A percentile compares a stretch with the other conserved stretches of the same genome.
Evolutionary conservation across 2,113 vertebrate species (phyloP).

Genomic region (Paracanthobrama guichenoti): DNA sequence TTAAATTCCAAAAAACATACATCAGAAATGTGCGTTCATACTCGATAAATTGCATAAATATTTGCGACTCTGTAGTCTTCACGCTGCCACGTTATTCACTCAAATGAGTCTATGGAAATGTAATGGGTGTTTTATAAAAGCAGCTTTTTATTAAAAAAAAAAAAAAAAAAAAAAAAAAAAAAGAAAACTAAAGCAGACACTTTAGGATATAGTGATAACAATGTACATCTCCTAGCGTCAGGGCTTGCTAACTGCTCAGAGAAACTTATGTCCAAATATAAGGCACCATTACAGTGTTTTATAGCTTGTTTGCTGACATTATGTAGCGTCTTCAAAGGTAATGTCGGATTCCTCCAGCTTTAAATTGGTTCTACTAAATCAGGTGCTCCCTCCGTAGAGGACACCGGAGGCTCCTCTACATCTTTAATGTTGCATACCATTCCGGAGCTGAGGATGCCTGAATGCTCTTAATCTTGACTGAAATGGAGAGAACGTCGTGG

Average conservation of each 20-base stretch:
- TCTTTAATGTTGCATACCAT: slow-evolving; percentile 71
- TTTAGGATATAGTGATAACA: slow-evolving; percentile 46
- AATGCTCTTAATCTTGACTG: slow-evolving; percentile 69
- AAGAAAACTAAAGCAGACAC: background rate
- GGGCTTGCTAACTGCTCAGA: slow-evolving; percentile 40
- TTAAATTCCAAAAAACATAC: slow-evolving; percentile 16
- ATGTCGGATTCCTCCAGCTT: slow-evolving; percentile 79
- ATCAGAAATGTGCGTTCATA: background rate
- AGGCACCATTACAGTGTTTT: slow-evolving; percentile 72
- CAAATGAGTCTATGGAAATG: slow-evolving; percentile 1
- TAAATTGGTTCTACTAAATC: slow-evolving; percentile 82
- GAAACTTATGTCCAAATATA: slow-evolving; percentile 71
- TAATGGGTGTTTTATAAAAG: slow-evolving; percentile 36
- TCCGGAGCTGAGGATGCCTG: slow-evolving; percentile 65
- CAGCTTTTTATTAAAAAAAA: background rate
- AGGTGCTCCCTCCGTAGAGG: slow-evolving; percentile 66
- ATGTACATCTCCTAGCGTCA: slow-evolving; percentile 36
- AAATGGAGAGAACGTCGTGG: slow-evolving; percentile 70
- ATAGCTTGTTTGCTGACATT: slow-evolving; percentile 76
- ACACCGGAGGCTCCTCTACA: slow-evolving; percentile 73
- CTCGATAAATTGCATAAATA: slow-evolving; percentile 21
- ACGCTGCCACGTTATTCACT: slow-evolving; percentile 17
- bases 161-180: slow-evolving; percentile 13
- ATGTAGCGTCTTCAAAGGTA: slow-evolving; percentile 65
- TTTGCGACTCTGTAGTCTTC: background rate